phyloP scores from a whole-genome alignment of 92 coral and sea anemone genomes.

The Palythoa caribaeorum region DNA sequence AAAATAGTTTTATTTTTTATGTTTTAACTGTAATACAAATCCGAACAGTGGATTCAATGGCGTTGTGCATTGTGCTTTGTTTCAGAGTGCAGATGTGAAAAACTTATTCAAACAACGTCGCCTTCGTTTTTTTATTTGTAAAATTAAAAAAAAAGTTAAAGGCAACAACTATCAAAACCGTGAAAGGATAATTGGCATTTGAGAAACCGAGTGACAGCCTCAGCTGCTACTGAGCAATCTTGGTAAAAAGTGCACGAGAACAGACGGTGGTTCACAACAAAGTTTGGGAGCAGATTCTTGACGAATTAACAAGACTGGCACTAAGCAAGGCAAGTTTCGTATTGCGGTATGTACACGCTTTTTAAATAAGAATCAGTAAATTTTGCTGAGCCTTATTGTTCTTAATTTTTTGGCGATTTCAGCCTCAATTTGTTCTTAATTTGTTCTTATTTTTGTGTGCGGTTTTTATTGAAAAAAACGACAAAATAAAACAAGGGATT shows the following conservation, averaged over 20 bases:
- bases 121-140: neutral
- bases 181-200: neutral
- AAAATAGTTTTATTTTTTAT: too few relatives aligned
- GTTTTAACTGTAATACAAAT: too few relatives aligned
- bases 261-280: too few relatives aligned
- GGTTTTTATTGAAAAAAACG: too few relatives aligned
- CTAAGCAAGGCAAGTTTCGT: neutral
- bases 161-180: neutral
- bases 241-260: neutral
- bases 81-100: neutral
- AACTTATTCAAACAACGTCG: conserved; percentile 3
- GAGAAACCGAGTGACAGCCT: conserved; percentile 1
- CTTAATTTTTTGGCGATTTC: too few relatives aligned
- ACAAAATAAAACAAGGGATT: too few relatives aligned
- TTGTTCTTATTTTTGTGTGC: too few relatives aligned
- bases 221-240: neutral
- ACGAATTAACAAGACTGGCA: neutral
- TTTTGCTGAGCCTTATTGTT: too few relatives aligned
- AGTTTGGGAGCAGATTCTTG: neutral
- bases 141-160: neutral
- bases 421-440: too few relatives aligned
- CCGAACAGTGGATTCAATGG: neutral
- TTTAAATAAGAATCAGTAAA: too few relatives aligned
- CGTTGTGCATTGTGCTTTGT: neutral
- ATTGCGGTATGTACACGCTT: too few relatives aligned